Conservation (phyloP, 2,888 invertebrate genomes). For the Nymphalis c-album region DNA sequence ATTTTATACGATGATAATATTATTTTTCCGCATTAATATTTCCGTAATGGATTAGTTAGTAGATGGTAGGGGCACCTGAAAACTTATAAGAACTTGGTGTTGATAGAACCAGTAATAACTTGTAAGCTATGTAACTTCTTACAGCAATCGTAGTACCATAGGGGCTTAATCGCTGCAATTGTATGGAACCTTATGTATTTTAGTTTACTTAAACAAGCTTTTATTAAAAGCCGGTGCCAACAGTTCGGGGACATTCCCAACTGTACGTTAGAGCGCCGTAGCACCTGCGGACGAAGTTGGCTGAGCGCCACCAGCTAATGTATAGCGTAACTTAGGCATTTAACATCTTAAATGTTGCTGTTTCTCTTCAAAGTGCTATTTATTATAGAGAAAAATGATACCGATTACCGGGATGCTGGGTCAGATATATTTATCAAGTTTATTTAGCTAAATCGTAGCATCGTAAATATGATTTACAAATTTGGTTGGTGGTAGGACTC, state of each 20-base stretch:
- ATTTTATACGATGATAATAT: no score
- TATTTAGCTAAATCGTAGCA: background rate
- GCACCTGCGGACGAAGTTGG: slow-evolving; percentile 45
- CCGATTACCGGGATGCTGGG: background rate
- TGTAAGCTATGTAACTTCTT: background rate
- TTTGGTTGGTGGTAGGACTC: no score
- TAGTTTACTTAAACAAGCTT: slow-evolving; percentile 25
- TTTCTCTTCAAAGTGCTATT: slow-evolving; percentile 28
- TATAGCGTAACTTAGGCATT: slow-evolving; percentile 36
- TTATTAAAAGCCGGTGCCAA: slow-evolving; percentile 36
- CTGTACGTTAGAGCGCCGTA: slow-evolving; percentile 37
- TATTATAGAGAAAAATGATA: slow-evolving; percentile 26
- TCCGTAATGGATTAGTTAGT: background rate
- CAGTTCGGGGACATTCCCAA: slow-evolving; percentile 32
- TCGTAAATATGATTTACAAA: background rate
- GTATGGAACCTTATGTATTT: slow-evolving; percentile 1
- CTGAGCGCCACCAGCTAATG: slow-evolving; percentile 42
- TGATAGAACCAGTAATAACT: background rate
- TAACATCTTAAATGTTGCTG: slow-evolving; percentile 36
- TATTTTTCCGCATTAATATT: background rate
- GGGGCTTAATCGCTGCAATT: slow-evolving; percentile 5
- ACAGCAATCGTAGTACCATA: background rate
- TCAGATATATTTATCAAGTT: background rate
- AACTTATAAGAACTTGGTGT: background rate
- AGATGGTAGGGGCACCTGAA: background rate